These are phyloP conservation scores for Acrobasis repandana DNA, from an alignment of 2,888 invertebrate species.

Conservation along the genomic window DNA sequence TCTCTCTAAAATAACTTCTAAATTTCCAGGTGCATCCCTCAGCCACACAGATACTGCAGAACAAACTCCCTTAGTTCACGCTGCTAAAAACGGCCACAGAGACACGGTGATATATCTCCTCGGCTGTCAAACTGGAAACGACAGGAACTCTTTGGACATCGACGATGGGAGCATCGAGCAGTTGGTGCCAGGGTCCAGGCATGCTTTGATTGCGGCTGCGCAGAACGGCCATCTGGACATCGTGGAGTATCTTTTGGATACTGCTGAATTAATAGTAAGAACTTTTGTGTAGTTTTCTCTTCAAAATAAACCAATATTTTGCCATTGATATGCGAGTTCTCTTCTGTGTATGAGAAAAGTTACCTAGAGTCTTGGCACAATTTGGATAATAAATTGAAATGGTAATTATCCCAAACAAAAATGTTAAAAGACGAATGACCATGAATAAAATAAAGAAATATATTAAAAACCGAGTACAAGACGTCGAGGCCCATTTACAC, in stretches of 20 bases:
- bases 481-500: too few species aligned
- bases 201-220: slow-evolving; percentile 94
- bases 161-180: slow-evolving; percentile 84
- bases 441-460: too few species aligned
- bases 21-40: slow-evolving; percentile 83
- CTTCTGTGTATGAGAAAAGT: too few species aligned
- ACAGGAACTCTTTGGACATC: slow-evolving; percentile 85
- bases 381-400: too few species aligned
- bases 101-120: slow-evolving; percentile 94
- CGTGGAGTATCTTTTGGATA: slow-evolving; percentile 94
- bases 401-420: too few species aligned
- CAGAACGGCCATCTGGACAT: slow-evolving; percentile 93
- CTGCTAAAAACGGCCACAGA: slow-evolving; percentile 93
- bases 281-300: slow-evolving; percentile 27
- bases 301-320: not conserved
- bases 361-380: too few species aligned
- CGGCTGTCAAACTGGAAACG: slow-evolving; percentile 86
- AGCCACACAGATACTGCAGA: slow-evolving; percentile 92
- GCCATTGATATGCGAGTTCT: too few species aligned
- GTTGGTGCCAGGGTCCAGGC: slow-evolving; percentile 91
- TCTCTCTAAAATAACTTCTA: slow-evolving; percentile 11
- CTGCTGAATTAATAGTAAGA: slow-evolving; percentile 91
- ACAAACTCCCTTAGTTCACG: slow-evolving; percentile 94
- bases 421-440: too few species aligned
- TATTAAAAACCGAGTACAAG: too few species aligned